Evolutionary conservation across 2,797 vertebrate genomes (phyloP).

Genomic region (Steatocranus sp.): DNA sequence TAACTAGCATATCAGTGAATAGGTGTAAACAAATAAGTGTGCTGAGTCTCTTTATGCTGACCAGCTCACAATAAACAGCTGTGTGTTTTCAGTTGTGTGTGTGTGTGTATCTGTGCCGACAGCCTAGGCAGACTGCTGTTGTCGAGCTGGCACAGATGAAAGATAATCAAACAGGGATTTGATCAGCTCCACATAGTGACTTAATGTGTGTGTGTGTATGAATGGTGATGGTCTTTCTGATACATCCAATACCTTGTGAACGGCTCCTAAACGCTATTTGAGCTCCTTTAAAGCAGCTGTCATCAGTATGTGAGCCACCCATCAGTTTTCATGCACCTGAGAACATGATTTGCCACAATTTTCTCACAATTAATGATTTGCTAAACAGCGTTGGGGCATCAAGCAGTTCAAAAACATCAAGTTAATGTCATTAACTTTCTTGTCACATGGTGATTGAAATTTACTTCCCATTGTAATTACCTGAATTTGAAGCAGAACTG

Average conservation of each 20-base stretch:
- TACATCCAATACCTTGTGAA: not conserved
- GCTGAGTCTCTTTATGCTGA: not conserved
- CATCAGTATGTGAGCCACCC: not conserved
- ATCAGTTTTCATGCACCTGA: constrained; percentile 13
- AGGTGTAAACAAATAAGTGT: constrained; percentile 1
- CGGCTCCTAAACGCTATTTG: not conserved
- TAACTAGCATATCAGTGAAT: constrained; percentile 5
- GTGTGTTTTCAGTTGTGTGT: not conserved
- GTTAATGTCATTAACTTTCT: constrained; percentile 36
- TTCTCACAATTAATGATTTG: constrained; percentile 35
- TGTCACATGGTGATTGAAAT: constrained; percentile 35
- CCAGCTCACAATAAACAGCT: not conserved
- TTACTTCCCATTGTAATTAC: constrained; percentile 37
- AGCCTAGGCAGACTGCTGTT: constrained; percentile 7
- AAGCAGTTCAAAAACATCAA: not conserved
- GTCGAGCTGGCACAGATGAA: constrained; percentile 45
- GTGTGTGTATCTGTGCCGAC: not conserved
- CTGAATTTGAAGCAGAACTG: constrained; percentile 26
- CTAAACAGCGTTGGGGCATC: not conserved
- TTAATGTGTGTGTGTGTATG: not conserved
- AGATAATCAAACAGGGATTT: constrained; percentile 60
- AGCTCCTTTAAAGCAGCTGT: not conserved
- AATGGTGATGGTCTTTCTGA: not conserved
- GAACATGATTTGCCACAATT: constrained; percentile 23
- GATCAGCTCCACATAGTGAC: constrained; percentile 25